Evolutionary conservation across 2,797 vertebrate genomes (phyloP).

Genomic region (Pristis pectinata): DNA sequence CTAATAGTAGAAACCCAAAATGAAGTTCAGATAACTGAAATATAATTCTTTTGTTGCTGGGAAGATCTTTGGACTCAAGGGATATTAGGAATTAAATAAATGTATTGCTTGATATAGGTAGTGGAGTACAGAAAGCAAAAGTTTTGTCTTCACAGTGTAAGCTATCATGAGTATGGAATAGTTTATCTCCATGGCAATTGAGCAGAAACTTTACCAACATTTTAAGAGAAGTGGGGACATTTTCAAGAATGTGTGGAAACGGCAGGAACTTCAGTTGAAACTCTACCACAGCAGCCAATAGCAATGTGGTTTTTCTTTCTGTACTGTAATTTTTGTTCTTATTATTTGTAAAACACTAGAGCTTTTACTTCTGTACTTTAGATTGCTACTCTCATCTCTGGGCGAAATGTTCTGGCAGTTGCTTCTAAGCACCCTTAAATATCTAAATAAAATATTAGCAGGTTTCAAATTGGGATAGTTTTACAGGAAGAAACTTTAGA

Average conservation of each 20-base stretch:
- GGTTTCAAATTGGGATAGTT: neutral
- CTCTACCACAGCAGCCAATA: neutral
- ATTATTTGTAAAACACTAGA: neutral
- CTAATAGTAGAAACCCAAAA: neutral
- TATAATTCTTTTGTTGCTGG: neutral
- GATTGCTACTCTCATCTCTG: neutral
- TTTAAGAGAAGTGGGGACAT: neutral
- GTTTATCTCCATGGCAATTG: neutral
- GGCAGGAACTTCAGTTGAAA: neutral
- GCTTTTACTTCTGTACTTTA: neutral
- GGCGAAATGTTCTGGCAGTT: neutral
- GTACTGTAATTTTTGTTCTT: neutral
- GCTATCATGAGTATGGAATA: neutral
- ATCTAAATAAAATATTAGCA: neutral
- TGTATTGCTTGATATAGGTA: neutral
- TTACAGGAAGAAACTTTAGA: neutral
- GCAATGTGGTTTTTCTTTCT: neutral
- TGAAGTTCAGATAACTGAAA: neutral
- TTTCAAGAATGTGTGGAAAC: neutral
- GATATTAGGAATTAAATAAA: neutral
- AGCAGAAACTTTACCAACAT: neutral
- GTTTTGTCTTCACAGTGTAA: neutral
- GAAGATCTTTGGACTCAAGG: neutral
- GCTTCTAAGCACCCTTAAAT: neutral
- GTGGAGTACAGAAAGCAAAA: too few relatives aligned